Conservation (phyloP, 2,113 vertebrate genomes). For the Actinemys pallida region DNA sequence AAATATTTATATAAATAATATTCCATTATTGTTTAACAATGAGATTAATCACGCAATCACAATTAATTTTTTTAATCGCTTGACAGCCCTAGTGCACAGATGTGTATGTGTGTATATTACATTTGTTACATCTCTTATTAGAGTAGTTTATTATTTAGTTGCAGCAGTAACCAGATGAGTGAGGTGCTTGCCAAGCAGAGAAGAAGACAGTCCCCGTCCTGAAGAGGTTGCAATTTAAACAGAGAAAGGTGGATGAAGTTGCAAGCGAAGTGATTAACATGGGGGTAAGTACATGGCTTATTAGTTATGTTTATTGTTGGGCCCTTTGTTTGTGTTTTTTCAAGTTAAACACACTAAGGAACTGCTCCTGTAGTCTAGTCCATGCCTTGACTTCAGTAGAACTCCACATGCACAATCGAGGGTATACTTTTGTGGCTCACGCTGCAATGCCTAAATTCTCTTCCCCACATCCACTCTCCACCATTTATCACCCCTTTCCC, state of each 20-base stretch:
- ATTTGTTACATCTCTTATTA: constrained; percentile 33
- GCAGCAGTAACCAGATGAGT: constrained; percentile 51
- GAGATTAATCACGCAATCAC: too few species aligned
- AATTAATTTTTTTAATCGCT: too few species aligned
- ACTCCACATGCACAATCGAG: background rate
- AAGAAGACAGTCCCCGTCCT: background rate
- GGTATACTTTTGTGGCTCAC: background rate
- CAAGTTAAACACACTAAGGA: background rate
- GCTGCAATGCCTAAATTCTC: background rate
- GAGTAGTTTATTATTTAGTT: constrained; percentile 42
- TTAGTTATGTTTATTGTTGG: background rate
- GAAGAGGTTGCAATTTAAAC: constrained; percentile 16
- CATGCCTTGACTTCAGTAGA: accelerated
- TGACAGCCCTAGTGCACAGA: too few species aligned
- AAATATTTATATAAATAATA: too few species aligned
- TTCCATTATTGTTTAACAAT: too few species aligned
- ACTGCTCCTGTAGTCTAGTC: background rate
- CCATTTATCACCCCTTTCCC: background rate
- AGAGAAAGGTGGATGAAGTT: background rate
- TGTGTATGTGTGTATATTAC: background rate
- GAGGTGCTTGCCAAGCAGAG: constrained; percentile 11
- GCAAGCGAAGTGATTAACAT: background rate
- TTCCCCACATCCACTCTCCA: background rate
- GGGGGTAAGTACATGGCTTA: background rate
- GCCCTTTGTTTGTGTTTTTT: background rate